These are phyloP conservation scores for Acomys russatus DNA, from an alignment of 2,797 vertebrate genomes.

Conservation along the genomic window DNA sequence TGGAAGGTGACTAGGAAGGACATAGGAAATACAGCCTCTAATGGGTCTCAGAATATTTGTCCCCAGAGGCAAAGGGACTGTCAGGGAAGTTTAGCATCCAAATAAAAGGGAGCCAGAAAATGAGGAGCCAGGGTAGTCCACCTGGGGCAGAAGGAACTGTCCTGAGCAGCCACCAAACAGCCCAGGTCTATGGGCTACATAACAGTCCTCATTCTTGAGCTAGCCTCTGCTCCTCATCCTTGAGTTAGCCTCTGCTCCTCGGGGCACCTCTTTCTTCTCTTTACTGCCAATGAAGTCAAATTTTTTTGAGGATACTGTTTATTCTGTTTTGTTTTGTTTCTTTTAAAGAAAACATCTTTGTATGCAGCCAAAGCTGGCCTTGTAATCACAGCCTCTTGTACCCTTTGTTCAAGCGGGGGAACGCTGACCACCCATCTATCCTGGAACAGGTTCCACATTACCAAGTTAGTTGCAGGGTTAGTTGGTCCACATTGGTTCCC, in stretches of 20 bases:
- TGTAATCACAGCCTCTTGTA: neutral
- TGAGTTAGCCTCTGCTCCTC: neutral
- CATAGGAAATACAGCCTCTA: neutral
- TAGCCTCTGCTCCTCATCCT: neutral
- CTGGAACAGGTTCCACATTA: neutral
- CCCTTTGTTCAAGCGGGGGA: constrained; percentile 5
- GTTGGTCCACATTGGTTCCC: constrained; percentile 45
- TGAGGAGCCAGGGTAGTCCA: neutral
- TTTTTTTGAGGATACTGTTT: constrained; percentile 5
- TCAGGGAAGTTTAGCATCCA: neutral
- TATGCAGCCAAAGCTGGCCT: neutral
- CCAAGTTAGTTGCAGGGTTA: constrained; percentile 22
- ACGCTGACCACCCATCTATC: neutral
- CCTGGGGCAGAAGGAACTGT: neutral
- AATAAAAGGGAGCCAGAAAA: neutral
- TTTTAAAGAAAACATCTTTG: neutral
- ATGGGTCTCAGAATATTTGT: constrained; percentile 27
- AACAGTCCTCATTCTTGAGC: neutral
- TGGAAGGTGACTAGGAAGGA: constrained; percentile 9
- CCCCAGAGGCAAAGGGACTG: neutral
- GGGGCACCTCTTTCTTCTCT: neutral
- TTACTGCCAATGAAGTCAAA: constrained; percentile 32
- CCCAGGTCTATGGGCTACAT: neutral
- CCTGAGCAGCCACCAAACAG: neutral
- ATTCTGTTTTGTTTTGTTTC: neutral